Evolutionary conservation across 2,797 vertebrate species (phyloP), one percentile per base, ranked within the genome.

Genomic region (Oryzias dopingdopingensis): DNA sequence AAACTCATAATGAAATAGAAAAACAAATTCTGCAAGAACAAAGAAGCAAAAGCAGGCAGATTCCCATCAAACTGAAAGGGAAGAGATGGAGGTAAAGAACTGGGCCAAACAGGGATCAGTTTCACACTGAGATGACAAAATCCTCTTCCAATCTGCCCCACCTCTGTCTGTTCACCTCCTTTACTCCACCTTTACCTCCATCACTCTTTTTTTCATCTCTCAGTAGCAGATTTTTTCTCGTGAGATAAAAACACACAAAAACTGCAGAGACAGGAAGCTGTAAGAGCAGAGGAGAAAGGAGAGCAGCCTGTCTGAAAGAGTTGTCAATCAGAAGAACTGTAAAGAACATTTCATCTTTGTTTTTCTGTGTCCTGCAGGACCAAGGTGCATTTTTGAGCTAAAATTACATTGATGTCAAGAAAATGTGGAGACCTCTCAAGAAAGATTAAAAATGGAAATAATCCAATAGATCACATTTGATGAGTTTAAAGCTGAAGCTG

Each of bases 31-130:
- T 62, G 49, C 50, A 59, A 57, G 8, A 42, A 20, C 53, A 14
- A 37, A 54, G 32, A 65, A 56, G 18, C 2, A 52, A 45, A 23
- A 52, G 45, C 41, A 66, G 10, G 37, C 12, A 61, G 58, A 46
- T 60, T 26, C 26, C 26, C 26, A 52, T 67, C 32, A 65, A 66
- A 41, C 1, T 22, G 50, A 65, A 7, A 49, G 67, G 50, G 20
- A 42, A 42, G 52, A 70, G 60, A 77, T 55, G 22, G 66, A 78
- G 65, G 76, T 70, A 76, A 80, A 83, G 72, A 88, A 83, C 20
- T 85, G 85, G 87, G 87, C 78, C 81, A 88, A 82, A 74, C 76
- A 61, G 65, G 82, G 85, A 89, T 89, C 78, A 85, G 72, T 69
- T 57, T 82, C 78, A 74, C 74, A 70, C 76, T 41, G 62, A 80